Evolutionary conservation across 2,888 invertebrate genomes (phyloP).

Genomic region (Lochmaea crataegi): DNA sequence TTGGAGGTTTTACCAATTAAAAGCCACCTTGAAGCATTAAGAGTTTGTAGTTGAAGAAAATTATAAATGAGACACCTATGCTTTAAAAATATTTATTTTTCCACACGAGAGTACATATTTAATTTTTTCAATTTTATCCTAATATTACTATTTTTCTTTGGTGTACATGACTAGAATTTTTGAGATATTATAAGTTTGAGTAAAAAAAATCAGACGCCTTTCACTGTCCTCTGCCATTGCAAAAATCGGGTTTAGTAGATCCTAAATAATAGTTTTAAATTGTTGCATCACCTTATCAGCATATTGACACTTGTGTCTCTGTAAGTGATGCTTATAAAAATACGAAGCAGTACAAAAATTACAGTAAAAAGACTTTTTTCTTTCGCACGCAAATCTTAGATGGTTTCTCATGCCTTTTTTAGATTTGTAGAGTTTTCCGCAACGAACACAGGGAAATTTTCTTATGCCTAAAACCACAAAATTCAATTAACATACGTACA

Average conservation of each 20-base stretch:
- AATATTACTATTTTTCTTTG: background rate
- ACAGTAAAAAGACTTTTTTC: conserved; percentile 54
- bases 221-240: too few relatives aligned
- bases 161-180: background rate
- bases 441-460: conserved; percentile 49
- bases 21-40: too few relatives aligned
- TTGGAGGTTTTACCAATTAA: too few relatives aligned
- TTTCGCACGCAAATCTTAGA: conserved; percentile 53
- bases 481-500: conserved; percentile 17
- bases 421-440: conserved; percentile 54
- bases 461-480: conserved; percentile 32
- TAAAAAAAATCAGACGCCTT: too few relatives aligned
- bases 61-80: too few relatives aligned
- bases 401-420: conserved; percentile 55
- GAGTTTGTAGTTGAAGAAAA: background rate
- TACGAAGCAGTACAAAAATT: conserved; percentile 53
- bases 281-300: conserved; percentile 35
- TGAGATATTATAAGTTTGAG: background rate
- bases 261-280: conserved; percentile 8
- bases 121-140: background rate
- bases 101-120: background rate
- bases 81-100: conserved; percentile 1
- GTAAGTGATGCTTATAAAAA: conserved; percentile 56
- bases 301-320: conserved; percentile 49
- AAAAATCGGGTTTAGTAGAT: too few relatives aligned